These are phyloP conservation scores for Lontra canadensis DNA, from an alignment of 2,113 vertebrate species.

Conservation along the genomic window DNA sequence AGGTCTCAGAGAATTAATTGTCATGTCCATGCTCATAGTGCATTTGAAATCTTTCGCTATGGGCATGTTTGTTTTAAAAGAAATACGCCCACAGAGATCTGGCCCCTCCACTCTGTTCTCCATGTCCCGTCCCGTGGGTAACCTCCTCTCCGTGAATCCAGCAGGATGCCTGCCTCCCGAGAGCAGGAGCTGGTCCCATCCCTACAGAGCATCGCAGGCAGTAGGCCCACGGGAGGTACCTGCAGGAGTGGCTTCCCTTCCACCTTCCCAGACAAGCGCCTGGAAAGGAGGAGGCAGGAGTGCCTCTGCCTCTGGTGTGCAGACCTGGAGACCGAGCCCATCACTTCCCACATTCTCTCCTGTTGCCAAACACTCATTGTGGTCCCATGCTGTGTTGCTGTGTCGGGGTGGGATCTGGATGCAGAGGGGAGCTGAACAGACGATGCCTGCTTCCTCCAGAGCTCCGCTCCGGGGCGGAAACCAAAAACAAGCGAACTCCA, in stretches of 20 bases:
- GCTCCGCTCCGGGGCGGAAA: not conserved
- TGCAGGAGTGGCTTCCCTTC: not conserved
- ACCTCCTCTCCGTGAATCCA: not conserved
- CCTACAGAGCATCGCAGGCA: not conserved
- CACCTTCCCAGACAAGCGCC: not conserved
- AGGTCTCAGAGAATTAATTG: not conserved
- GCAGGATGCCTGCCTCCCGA: not conserved
- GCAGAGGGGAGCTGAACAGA: not conserved
- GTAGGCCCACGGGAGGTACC: not conserved
- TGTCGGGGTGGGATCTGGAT: rapidly evolving
- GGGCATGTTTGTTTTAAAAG: not conserved
- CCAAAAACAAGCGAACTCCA: not conserved
- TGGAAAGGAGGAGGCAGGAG: not conserved
- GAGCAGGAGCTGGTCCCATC: not conserved
- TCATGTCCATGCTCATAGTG: not conserved
- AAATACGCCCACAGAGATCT: not conserved
- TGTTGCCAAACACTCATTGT: rapidly evolving
- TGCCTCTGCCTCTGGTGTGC: not conserved
- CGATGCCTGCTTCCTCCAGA: not conserved
- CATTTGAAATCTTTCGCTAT: not conserved
- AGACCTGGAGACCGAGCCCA: not conserved
- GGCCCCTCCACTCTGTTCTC: not conserved
- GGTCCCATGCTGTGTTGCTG: not conserved
- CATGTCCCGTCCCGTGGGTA: rapidly evolving
- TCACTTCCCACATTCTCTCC: not conserved